Evolutionary conservation across 2,113 vertebrate genomes (phyloP).

Genomic region (Colossoma macropomum): DNA sequence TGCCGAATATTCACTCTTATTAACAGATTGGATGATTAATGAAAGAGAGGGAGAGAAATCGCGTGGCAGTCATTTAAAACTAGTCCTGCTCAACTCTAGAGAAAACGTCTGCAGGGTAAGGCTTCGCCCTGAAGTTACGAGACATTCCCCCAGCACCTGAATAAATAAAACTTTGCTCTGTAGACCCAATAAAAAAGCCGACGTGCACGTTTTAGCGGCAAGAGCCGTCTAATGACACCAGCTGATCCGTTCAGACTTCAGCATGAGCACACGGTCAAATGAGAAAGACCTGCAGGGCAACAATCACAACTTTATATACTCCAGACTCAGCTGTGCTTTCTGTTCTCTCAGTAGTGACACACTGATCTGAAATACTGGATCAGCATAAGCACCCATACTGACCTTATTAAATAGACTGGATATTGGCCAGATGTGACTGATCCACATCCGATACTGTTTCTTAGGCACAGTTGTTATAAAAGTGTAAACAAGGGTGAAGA

Average conservation of each 20-base stretch:
- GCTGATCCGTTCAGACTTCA: conserved; percentile 18
- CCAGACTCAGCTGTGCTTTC: background rate
- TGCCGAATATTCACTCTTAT: conserved; percentile 66
- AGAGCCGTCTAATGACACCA: conserved; percentile 27
- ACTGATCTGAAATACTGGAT: background rate
- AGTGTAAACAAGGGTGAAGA: too few relatives aligned
- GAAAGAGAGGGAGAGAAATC: conserved; percentile 51
- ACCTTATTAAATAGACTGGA: background rate
- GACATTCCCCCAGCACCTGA: conserved; percentile 52
- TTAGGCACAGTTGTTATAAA: too few relatives aligned
- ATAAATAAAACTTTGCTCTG: conserved; percentile 57
- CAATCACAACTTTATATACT: conserved; percentile 7
- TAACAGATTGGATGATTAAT: conserved; percentile 72
- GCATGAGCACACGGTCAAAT: conserved; percentile 10
- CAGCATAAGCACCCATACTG: background rate
- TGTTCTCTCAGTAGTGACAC: background rate
- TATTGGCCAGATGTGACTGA: too few relatives aligned
- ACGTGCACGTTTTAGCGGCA: conserved; percentile 4
- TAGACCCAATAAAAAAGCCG: conserved; percentile 38
- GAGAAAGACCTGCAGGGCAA: background rate
- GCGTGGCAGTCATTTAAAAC: conserved; percentile 12
- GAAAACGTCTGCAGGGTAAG: conserved; percentile 26
- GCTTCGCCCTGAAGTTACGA: conserved; percentile 36
- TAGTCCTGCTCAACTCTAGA: background rate
- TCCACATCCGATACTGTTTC: too few relatives aligned